Base-by-base conservation (phyloP, 1,140 invertebrate genomes). In the Andrena cerasifolii region DNA sequence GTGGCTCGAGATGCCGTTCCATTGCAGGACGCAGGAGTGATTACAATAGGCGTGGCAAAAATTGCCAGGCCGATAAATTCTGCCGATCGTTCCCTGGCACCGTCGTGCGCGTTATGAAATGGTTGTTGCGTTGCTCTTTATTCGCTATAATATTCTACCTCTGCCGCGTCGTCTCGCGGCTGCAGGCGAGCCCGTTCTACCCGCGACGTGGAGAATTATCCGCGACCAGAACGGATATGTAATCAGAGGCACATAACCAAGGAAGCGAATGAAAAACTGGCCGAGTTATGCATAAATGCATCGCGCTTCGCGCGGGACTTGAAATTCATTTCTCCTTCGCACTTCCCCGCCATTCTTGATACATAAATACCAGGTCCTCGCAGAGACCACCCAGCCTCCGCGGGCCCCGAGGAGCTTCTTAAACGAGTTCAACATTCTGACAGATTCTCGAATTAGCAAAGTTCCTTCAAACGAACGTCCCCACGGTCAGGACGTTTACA, bases 391-490 rank as follows among this genome's bases (percentile, higher is more conserved):
- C 26, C 1, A 33, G 33, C 16, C 8, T 45, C 40, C 18, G 24
- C 28, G 12, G 24, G 2, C 3, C 24, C 24, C 3, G 2, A 28
- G 10, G 2, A 59, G 14, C 58, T 49, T 49, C 40, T 18, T 18
- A 16, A 4, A 31, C 36, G 24, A 31, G 26, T 7, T 10, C 28
- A 40, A 54, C 21, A 43, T 66, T n/a, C 28, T 31, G 26, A 67
- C n/a, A 3, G 18, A 66, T 80, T 54, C 5, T 18, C 18, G 47
- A 75, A 63, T 80, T 80, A 59, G 16, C 49, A 33, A 65, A 78
- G 51, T 72, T 72, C 26, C 43, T 31, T 53, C 40, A 63, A 43
- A 66, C 31, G 54, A 47, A 79, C 21, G 40, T 16, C 21, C 5
- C 58, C 28, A 12, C 14, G 3, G 18, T 8, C 18, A 56, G 18